These are phyloP conservation scores for Mesembrinibis cayennensis DNA, from an alignment of 2,113 vertebrate genomes.

Conservation along the genomic window DNA sequence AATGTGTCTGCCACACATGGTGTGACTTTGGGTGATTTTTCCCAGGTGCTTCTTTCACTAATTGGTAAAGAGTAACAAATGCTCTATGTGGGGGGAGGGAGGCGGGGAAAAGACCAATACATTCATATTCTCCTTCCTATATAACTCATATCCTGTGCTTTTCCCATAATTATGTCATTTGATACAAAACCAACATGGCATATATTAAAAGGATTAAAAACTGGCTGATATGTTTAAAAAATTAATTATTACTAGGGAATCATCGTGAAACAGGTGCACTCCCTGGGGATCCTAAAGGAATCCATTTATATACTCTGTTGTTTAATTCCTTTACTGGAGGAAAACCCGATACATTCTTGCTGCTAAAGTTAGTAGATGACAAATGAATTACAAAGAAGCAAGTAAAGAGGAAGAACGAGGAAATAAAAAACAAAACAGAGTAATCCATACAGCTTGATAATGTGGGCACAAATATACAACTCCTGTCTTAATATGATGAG, in stretches of 20 bases:
- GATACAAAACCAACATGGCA: background rate
- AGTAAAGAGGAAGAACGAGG: background rate
- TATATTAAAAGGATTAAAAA: background rate
- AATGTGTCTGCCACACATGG: slow-evolving; percentile 21
- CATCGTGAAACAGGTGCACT: background rate
- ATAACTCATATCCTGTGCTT: background rate
- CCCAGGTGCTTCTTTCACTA: slow-evolving; percentile 16
- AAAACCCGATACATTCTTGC: background rate
- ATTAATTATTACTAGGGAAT: background rate
- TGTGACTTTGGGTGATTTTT: slow-evolving; percentile 22
- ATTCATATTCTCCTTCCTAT: background rate
- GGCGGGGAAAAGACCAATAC: too few relatives aligned
- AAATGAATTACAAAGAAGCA: background rate
- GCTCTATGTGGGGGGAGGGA: background rate
- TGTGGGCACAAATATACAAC: background rate
- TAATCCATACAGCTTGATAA: background rate
- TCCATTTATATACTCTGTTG: background rate
- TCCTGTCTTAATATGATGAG: background rate
- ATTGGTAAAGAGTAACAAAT: slow-evolving; percentile 42
- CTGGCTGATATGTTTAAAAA: background rate
- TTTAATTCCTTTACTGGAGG: background rate
- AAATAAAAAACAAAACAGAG: rapidly evolving
- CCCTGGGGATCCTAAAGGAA: background rate
- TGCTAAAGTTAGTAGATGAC: background rate
- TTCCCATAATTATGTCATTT: background rate